Evolutionary conservation across 2,797 vertebrate species (phyloP), one percentile per base, ranked within the genome.

Genomic region (Cygnus olor): DNA sequence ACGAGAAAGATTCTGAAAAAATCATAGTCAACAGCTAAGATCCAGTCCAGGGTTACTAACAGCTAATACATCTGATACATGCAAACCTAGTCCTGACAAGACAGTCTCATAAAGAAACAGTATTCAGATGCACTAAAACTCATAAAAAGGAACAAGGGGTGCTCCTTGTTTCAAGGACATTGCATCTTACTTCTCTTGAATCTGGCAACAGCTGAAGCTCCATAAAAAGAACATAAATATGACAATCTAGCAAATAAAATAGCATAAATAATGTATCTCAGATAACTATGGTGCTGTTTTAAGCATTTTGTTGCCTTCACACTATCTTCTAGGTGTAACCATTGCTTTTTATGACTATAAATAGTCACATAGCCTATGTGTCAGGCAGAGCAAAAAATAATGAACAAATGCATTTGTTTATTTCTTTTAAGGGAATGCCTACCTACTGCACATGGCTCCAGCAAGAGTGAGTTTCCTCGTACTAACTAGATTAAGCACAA

Each of bases 31-130:
- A 92, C 82, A 85, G 76, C 44, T 60, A 42, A 56, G 80, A 95
- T 69, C 76, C 78, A 95, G 80, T 42, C 14, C 27, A 68, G 93
- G 95, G 87, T 91, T 96, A 80, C 95, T 69, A 84, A 92, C 69
- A 60, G 49, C 96, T 93, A 93, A 97, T 76, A 95, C 32, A 86
- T 8, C 96, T 93, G 94, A 97, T 76, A 95, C 32, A 86, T 9
- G 80, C 92, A 95, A 88, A 97, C 93, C 80, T 88, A 84, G 32
- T 70, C 81, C 84, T 88, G 96, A 97, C 89, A 95, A 92, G 94
- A 92, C 80, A 71, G 92, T 34, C 80, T 91, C 77, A 54, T 68
- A 58, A 87, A 74, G 94, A 95, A 95, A 79, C 22, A 63, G 70
- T 77, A 89, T 92, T 94, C 89, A 92, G 78, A 88, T 68, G 30